Evolutionary conservation across 2,797 vertebrate species (phyloP).

Genomic region (Amphiprion clarkii): DNA sequence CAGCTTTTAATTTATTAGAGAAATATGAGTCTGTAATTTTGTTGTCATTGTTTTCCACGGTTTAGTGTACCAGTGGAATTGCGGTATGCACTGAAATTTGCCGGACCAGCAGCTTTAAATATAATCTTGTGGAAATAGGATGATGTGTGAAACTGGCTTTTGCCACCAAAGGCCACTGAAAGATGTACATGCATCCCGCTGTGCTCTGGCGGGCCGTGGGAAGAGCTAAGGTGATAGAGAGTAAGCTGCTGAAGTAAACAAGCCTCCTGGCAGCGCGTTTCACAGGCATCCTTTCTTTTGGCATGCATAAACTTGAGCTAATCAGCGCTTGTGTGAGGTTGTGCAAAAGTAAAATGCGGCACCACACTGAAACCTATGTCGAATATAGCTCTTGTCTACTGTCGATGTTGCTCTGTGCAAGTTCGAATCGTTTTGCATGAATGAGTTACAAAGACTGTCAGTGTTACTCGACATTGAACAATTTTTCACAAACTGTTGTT

Average conservation of each 20-base stretch:
- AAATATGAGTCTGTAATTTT: not conserved
- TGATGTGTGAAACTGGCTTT: constrained; percentile 5
- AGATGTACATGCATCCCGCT: constrained; percentile 20
- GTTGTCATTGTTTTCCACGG: not conserved
- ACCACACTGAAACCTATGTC: constrained; percentile 1
- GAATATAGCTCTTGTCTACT: not conserved
- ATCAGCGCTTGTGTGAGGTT: not conserved
- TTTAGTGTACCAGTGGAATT: not conserved
- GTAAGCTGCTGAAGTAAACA: constrained; percentile 25
- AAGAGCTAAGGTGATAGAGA: constrained; percentile 14
- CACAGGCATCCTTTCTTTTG: constrained; percentile 1
- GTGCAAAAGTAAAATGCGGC: constrained; percentile 1
- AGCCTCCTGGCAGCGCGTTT: constrained; percentile 11
- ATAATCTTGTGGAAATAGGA: not conserved
- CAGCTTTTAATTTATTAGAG: not conserved
- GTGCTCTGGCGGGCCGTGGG: constrained; percentile 6
- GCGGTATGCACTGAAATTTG: not conserved
- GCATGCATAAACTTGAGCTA: not conserved
- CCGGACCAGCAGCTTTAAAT: not conserved
- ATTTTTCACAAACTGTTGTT: not conserved
- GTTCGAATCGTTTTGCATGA: not conserved
- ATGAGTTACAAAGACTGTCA: not conserved
- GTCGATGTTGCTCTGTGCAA: not conserved
- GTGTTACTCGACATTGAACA: no score
- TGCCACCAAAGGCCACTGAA: constrained; percentile 4